Conservation (phyloP, 2,113 vertebrate species). For the Gorsachius goisagi region DNA sequence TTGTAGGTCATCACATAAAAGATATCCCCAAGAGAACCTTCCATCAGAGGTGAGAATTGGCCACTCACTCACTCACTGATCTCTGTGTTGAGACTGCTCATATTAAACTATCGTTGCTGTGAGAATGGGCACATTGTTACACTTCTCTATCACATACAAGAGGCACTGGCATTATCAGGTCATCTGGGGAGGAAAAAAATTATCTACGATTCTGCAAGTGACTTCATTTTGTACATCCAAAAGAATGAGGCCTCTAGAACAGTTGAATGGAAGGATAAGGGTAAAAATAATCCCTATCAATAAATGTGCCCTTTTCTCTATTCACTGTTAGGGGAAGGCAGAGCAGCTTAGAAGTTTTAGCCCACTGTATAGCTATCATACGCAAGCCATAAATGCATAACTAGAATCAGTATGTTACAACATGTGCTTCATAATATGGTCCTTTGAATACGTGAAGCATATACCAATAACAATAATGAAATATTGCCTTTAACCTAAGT, state of each 20-base stretch:
- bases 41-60: neutral
- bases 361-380: neutral
- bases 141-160: neutral
- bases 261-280: neutral
- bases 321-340: neutral
- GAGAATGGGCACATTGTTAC: neutral
- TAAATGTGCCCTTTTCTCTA: neutral
- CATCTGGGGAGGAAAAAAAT: neutral
- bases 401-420: neutral
- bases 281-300: neutral
- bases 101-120: neutral
- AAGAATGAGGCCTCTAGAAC: neutral
- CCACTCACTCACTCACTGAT: neutral
- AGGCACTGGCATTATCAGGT: neutral
- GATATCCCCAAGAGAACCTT: neutral
- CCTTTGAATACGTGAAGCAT: neutral
- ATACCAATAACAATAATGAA: neutral
- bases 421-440: neutral
- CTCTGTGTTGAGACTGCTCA: neutral
- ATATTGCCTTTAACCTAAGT: neutral
- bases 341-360: neutral
- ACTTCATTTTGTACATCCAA: neutral
- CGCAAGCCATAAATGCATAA: neutral
- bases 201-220: neutral
- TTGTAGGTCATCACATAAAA: neutral